A percentile compares a stretch with the other conserved stretches of the same genome.
Evolutionary conservation across 2,888 invertebrate species (phyloP).

Genomic region (Tinea pellionella): DNA sequence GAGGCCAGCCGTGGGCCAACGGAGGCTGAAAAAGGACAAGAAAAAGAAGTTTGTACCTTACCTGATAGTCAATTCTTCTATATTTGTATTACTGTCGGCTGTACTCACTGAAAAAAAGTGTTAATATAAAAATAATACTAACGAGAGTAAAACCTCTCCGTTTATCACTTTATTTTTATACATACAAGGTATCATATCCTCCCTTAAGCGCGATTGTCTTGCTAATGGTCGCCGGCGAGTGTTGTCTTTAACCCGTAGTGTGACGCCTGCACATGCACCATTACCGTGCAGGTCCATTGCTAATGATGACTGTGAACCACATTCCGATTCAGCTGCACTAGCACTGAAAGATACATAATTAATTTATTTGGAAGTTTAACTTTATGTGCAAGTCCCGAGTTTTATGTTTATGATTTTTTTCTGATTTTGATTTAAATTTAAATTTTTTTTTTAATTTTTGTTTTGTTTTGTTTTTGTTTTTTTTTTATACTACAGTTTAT

Average conservation of each 20-base stretch:
- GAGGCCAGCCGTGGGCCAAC: no score
- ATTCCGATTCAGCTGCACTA: conserved; percentile 57
- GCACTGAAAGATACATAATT: conserved; percentile 29
- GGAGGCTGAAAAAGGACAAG: no score
- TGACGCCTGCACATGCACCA: conserved; percentile 57
- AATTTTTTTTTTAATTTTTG: no score
- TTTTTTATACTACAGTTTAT: no score
- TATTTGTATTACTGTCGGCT: conserved; percentile 34
- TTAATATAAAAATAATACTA: no score
- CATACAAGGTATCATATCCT: conserved; percentile 56
- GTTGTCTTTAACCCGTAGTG: conserved; percentile 72
- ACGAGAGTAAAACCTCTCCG: no score
- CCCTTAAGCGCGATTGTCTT: conserved; percentile 79
- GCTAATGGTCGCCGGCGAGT: conserved; percentile 80
- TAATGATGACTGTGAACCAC: conserved; percentile 77
- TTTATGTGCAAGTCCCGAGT: no score
- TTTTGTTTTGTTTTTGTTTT: no score
- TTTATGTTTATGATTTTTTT: no score
- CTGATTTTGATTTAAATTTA: no score
- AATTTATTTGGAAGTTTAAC: no score
- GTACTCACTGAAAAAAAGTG: conserved; percentile 33
- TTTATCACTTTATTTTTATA: neutral
- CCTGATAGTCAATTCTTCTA: conserved; percentile 35
- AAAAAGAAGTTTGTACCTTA: no score
- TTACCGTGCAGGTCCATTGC: conserved; percentile 79